A percentile compares a stretch with the other conserved stretches of the same genome.
These are phyloP conservation scores for Nixonia krombeini DNA, from an alignment of 1,140 invertebrate species.

Conservation along the genomic window DNA sequence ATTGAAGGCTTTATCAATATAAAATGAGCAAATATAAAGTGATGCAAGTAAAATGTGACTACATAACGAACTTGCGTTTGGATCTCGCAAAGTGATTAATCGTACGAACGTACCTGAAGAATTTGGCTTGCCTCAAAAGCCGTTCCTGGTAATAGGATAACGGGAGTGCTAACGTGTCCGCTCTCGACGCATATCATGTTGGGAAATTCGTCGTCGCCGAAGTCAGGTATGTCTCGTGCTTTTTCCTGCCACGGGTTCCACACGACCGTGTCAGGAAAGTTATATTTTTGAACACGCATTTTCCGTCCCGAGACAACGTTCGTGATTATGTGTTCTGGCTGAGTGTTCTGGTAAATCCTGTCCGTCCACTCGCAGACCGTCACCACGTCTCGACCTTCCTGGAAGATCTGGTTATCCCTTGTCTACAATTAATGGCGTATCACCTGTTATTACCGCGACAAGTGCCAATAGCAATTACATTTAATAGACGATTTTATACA, in stretches of 20 bases:
- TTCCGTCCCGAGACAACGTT: constrained; percentile 92
- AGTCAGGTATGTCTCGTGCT: constrained; percentile 92
- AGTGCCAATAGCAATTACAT: too few relatives aligned
- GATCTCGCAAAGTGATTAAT: too few relatives aligned
- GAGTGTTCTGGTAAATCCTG: constrained; percentile 93
- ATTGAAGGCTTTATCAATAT: neutral
- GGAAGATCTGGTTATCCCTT: constrained; percentile 84
- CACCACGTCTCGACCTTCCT: constrained; percentile 90
- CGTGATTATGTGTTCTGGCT: constrained; percentile 92
- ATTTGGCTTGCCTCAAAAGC: constrained; percentile 91
- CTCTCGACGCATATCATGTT: constrained; percentile 97
- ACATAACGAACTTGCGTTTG: constrained; percentile 6
- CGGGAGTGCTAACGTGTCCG: constrained; percentile 88
- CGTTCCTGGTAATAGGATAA: constrained; percentile 87
- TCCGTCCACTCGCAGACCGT: constrained; percentile 93
- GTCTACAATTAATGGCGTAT: constrained; percentile 73
- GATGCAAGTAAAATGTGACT: too few relatives aligned
- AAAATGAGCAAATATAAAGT: too few relatives aligned
- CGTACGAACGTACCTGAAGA: constrained; percentile 82
- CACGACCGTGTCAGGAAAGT: constrained; percentile 95
- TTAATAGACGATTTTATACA: too few relatives aligned
- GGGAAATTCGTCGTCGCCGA: constrained; percentile 95
- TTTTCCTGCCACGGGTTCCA: constrained; percentile 98
- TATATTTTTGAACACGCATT: constrained; percentile 93
- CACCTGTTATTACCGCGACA: neutral